phyloP scores from a whole-genome alignment of 2,888 invertebrate genomes.

The Pocota personata region DNA sequence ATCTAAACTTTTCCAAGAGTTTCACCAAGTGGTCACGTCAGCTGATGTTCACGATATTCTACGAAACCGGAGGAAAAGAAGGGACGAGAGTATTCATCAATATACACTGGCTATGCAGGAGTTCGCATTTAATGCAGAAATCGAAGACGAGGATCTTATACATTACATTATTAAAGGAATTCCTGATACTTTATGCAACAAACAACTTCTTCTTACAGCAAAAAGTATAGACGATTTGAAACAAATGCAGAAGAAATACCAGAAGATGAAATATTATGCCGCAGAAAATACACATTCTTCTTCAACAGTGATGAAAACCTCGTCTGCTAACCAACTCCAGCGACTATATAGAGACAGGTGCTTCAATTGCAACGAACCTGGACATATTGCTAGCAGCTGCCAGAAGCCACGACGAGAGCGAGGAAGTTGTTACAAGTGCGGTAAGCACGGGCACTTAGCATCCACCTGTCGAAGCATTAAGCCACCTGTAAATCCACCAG shows the following conservation, averaged over 20 bases:
- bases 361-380: too few relatives aligned
- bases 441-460: too few relatives aligned
- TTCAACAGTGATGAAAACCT: neutral
- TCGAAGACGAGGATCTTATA: constrained; percentile 30
- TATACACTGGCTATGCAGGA: constrained; percentile 9
- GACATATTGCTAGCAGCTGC: too few relatives aligned
- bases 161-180: constrained; percentile 40
- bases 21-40: constrained; percentile 15
- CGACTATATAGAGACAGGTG: too few relatives aligned
- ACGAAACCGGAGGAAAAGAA: constrained; percentile 23
- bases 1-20: constrained; percentile 11
- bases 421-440: too few relatives aligned
- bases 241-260: neutral
- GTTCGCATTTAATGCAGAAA: neutral
- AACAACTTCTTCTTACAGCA: constrained; percentile 14
- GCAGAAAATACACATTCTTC: neutral
- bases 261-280: constrained; percentile 6
- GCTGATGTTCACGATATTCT: constrained; percentile 25
- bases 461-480: too few relatives aligned
- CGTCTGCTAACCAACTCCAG: neutral
- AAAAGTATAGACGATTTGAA: neutral
- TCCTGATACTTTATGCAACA: constrained; percentile 29
- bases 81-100: constrained; percentile 40
- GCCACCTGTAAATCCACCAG: too few relatives aligned
- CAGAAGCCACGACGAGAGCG: too few relatives aligned